Evolutionary conservation across 2,888 invertebrate species (phyloP).

Genomic region (Tortrix viridana): DNA sequence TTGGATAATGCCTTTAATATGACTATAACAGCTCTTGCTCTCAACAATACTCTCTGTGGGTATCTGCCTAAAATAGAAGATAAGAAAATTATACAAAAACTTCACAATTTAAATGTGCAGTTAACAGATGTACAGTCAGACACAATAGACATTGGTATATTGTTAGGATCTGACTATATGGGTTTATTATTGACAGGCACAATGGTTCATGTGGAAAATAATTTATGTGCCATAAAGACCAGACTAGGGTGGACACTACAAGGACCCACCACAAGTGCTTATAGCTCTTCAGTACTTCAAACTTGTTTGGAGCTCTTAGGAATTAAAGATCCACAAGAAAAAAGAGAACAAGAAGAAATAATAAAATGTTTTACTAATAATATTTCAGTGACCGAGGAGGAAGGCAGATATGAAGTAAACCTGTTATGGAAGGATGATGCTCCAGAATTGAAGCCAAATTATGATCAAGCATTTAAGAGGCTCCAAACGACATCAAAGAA

Average conservation of each 20-base stretch:
- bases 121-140: too few species aligned
- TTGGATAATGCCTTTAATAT: too few species aligned
- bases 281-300: background rate
- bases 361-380: constrained; percentile 7
- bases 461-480: constrained; percentile 1
- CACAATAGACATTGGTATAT: too few species aligned
- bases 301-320: constrained; percentile 14
- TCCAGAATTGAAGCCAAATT: constrained; percentile 16
- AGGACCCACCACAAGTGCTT: background rate
- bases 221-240: constrained; percentile 15
- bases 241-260: constrained; percentile 17
- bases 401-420: constrained; percentile 26
- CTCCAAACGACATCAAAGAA: constrained; percentile 21
- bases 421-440: constrained; percentile 14
- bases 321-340: constrained; percentile 17
- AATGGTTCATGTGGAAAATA: constrained; percentile 1
- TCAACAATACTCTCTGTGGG: constrained; percentile 4
- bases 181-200: constrained; percentile 12
- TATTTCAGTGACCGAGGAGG: background rate
- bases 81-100: background rate
- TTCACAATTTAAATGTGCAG: too few species aligned
- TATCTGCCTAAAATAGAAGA: constrained; percentile 9
- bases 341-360: background rate
- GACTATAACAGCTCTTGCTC: constrained; percentile 2
- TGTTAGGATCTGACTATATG: too few species aligned